Evolutionary conservation across 1,140 invertebrate species (phyloP), one percentile per base, ranked within the genome.

Genomic region (Cotesia typhae): DNA sequence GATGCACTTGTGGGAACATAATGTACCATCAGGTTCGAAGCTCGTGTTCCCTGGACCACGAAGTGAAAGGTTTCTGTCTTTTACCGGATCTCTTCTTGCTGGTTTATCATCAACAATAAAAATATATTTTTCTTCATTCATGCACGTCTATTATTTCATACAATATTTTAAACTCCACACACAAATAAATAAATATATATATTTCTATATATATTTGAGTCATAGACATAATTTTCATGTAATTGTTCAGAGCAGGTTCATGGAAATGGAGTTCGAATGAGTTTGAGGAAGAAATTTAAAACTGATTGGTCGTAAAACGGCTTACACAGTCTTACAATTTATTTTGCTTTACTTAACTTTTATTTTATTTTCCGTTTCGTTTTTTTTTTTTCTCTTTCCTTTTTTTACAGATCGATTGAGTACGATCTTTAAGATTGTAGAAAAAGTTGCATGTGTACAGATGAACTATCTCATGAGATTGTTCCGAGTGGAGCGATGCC

Each of bases 231-330:
- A 69, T 71, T 41, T 57, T 60, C 28, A 28, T 28, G 28, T 28
- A 28, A 28, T 28, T 28, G 28, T 28, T 28, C 59, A 63, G 81
- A 84, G 81, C 82, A 80, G 83, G 83, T 83, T 83, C 84, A 85
- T 77, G 82, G 85, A 85, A 87, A 47, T 85, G 80, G 80, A 63
- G 85, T 80, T 80, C 81, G 84, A 85, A 85, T 85, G 84, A 81
- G 79, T 86, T 86, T 85, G 83, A 84, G 84, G 83, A 85, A 85
- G 83, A 85, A 86, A 86, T 86, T 85, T 85, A 80, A 82, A 81
- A 80, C 80, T 84, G 83, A 87, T 85, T 85, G 82, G 82, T 17
- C 17, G 53, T 57, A 57, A 14, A 57, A 57, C 53, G 5, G 5
- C 12, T 1, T 5, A 57, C 17, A 57, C n/a, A 57, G n/a, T 17